Evolutionary conservation across 1,140 invertebrate genomes (phyloP), one percentile per base, ranked within the genome.

Genomic region (Sinella curviseta): DNA sequence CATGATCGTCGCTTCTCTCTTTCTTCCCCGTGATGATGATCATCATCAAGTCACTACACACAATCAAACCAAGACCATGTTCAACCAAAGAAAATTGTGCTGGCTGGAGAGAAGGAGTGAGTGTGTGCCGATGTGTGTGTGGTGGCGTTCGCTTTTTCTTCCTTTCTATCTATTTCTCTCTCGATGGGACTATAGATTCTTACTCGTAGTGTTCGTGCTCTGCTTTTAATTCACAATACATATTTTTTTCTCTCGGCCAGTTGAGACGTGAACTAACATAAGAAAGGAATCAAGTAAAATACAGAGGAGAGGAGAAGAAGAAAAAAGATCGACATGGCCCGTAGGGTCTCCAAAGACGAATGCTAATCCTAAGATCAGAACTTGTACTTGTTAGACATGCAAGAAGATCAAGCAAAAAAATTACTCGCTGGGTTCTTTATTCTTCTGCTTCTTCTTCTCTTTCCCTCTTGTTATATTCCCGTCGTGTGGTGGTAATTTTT

Each of bases 401-500:
- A 65, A 65, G 24, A 65, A 26, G 57, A 65, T 65, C 57, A 65
- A 17, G 57, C 24, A 26, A 65, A 65, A 65, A 65, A 65, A 65
- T 17, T 65, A 48, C 39, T 65, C 8, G 57, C 24, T 14, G 24
- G 20, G 4, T 14, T 65, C 4, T 65, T 12, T 26, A 17, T 65
- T 65, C 24, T 65, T 65, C 57, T 65, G 57, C 57, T 65, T 65
- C n/a, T n/a, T n/a, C n/a, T n/a, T n/a, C n/a, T n/a, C n/a, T n/a
- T n/a, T n/a, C n/a, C n/a, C n/a, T n/a, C n/a, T n/a, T n/a, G n/a
- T n/a, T n/a, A n/a, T n/a, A n/a, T n/a, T n/a, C n/a, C n/a, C n/a
- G n/a, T n/a, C n/a, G n/a, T n/a, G n/a, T n/a, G n/a, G n/a, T n/a
- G n/a, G n/a, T n/a, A n/a, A n/a, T n/a, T n/a, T n/a, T n/a, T n/a